Base-by-base conservation (phyloP, 2,113 vertebrate genomes). In the Sturnus vulgaris region DNA sequence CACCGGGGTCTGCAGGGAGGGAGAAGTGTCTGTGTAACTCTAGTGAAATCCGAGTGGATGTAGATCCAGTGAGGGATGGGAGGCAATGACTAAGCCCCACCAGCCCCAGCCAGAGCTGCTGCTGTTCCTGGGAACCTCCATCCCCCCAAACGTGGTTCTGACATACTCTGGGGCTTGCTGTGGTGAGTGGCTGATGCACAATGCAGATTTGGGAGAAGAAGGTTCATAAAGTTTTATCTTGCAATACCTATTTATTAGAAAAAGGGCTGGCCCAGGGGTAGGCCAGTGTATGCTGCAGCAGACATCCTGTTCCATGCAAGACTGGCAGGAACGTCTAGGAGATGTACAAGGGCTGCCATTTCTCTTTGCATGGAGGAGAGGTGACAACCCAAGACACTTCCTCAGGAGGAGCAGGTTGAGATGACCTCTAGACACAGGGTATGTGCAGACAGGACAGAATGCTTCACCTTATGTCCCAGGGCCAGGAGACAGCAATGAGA, bases 221-320 rank as follows among this genome's bases (percentile, higher is more conserved):
- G 4, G 18, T 63, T 90, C 49, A 52, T 39, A 66, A 95, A 72
- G 44, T 60, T 63, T 60, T 60, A n/a, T 75, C 25, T 68, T 76
- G 44, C 42, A 72, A 79, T 86, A 68, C 5, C 20, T 79, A 12
- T 70, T 68, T 37, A 31, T 68, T 33, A 55, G 53, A 7, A 37
- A 40, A 73, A 60, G 1, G 4, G 11, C 25, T 0, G 0, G 46
- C 17, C 10, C 28, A n/a, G 47, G 12, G 11, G 3, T 35, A 33
- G 47, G 61, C 15, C 75, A 72, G 22, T 33, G 71, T 15, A 6
- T 44, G 47, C 25, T 82, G 57, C 57, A 90, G 75, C 47, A 71
- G 64, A 5, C 0, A 2, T 64, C 39, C 37, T 76, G 25, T 39
- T 39, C 59, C 33, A 25, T 53, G 55, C 14, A 35, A 22, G 28